A percentile compares a stretch with the other conserved stretches of the same genome.
These are phyloP conservation scores for Mandrillus leucophaeus DNA, from an alignment of 2,113 vertebrate species.

Conservation along the genomic window DNA sequence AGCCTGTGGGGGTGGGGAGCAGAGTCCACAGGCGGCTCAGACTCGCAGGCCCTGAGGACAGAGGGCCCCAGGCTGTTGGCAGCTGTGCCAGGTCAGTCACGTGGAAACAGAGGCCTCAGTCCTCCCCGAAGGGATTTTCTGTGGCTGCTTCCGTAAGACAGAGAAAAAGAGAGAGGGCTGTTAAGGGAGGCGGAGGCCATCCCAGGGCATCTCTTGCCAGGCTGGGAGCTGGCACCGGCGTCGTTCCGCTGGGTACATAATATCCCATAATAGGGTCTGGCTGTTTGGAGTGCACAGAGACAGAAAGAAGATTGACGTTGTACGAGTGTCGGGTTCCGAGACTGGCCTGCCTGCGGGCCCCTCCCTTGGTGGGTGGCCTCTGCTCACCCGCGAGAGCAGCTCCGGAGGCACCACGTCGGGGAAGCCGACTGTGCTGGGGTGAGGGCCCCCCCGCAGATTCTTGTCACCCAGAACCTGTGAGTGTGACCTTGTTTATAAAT, in stretches of 20 bases:
- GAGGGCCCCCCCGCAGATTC: not conserved
- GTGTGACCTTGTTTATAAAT: not conserved
- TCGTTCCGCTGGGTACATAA: not conserved
- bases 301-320: not conserved
- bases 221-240: not conserved
- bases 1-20: not conserved
- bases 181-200: not conserved
- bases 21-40: not conserved
- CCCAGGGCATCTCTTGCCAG: not conserved
- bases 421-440: fast-evolving
- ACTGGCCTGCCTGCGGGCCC: not conserved
- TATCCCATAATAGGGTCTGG: constrained; percentile 19
- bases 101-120: not conserved
- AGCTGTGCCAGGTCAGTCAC: not conserved
- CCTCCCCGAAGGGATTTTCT: not conserved
- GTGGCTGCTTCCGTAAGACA: not conserved
- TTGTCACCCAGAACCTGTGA: not conserved
- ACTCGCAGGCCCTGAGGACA: not conserved
- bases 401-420: fast-evolving
- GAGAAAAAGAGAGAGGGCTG: not conserved
- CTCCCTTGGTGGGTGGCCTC: fast-evolving
- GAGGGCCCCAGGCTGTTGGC: not conserved
- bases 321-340: not conserved
- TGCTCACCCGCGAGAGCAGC: not conserved
- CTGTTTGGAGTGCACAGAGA: not conserved